phyloP scores from a whole-genome alignment of 92 coral and sea anemone species.

The Palythoa heliodiscus region DNA sequence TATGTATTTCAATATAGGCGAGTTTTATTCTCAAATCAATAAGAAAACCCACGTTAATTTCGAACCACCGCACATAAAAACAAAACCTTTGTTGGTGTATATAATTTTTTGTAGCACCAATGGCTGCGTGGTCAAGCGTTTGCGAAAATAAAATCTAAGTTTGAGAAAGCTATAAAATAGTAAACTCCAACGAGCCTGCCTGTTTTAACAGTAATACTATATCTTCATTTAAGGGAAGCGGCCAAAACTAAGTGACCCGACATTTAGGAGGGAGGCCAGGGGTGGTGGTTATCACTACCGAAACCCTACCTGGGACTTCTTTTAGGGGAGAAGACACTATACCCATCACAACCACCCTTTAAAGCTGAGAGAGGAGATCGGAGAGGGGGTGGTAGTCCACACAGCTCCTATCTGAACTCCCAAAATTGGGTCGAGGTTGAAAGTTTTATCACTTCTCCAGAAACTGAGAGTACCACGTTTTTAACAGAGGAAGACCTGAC shows the following conservation, averaged over 20 bases:
- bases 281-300: not conserved
- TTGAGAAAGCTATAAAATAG: not conserved
- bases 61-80: not conserved
- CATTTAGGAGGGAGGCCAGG: too few species aligned
- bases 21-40: not conserved
- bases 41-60: not conserved
- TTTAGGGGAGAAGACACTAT: too few species aligned
- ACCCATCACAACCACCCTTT: too few species aligned
- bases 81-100: not conserved
- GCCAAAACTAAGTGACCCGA: too few species aligned
- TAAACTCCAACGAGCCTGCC: not conserved
- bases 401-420: too few species aligned
- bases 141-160: too few species aligned
- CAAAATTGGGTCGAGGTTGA: too few species aligned
- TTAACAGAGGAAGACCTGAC: too few species aligned
- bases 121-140: not conserved
- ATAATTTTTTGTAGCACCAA: not conserved
- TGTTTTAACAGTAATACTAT: not conserved
- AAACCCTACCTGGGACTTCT: too few species aligned
- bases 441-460: not conserved
- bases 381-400: too few species aligned
- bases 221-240: not conserved
- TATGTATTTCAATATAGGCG: not conserved
- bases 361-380: too few species aligned
- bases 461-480: constrained; percentile 11